Evolutionary conservation across 2,888 invertebrate species (phyloP).

Genomic region (Charanyca ferruginea): DNA sequence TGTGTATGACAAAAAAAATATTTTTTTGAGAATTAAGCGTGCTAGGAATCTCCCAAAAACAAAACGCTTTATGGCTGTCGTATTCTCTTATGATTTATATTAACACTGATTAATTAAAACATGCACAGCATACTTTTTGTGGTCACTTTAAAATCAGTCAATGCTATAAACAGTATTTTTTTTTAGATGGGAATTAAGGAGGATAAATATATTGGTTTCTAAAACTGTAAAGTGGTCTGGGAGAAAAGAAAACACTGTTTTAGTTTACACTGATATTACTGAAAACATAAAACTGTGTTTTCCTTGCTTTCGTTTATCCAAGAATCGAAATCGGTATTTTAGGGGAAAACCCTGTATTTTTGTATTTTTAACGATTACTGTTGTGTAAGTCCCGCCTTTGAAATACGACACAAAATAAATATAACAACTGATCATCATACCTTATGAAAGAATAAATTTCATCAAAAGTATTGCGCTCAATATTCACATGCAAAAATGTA

Average conservation of each 20-base stretch:
- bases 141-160: constrained; percentile 7
- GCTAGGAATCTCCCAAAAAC: constrained; percentile 11
- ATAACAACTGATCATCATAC: constrained; percentile 69
- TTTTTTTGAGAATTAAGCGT: background rate
- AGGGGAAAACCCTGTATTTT: background rate
- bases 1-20: no score
- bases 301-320: background rate
- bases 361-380: no score
- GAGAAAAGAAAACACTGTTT: background rate
- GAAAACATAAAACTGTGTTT: background rate
- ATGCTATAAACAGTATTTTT: constrained; percentile 7
- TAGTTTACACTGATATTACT: constrained; percentile 2
- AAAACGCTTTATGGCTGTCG: constrained; percentile 17
- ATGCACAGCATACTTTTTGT: constrained; percentile 19
- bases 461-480: constrained; percentile 88
- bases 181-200: background rate
- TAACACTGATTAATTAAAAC: constrained; percentile 18
- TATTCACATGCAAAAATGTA: constrained; percentile 88
- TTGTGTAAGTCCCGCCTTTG: background rate
- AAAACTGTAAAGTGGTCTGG: no score
- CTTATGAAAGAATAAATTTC: constrained; percentile 90
- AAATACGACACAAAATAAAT: constrained; percentile 15
- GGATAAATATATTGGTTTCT: background rate
- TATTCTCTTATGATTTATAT: constrained; percentile 1
- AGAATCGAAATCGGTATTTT: background rate